Evolutionary conservation across 2,888 invertebrate species (phyloP).

Genomic region (Rotaria magnacalcarata): DNA sequence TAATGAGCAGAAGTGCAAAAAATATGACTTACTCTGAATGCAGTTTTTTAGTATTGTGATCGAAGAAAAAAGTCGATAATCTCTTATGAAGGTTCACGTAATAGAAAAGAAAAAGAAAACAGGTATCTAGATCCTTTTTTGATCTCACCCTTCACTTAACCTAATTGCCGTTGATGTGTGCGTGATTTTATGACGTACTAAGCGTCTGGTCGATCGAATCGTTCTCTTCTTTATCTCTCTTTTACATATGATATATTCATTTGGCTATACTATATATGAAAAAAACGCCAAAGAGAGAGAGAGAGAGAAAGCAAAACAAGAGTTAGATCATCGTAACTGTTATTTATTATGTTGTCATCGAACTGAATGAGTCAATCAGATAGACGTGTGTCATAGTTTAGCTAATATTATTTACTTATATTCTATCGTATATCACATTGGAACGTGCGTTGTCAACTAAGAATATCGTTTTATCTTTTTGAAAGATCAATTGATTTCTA

Average conservation of each 20-base stretch:
- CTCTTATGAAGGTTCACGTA: neutral
- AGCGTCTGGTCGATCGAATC: neutral
- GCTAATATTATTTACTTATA: neutral
- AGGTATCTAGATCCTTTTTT: neutral
- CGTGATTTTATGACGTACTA: neutral
- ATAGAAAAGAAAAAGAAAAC: neutral
- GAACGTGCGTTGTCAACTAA: neutral
- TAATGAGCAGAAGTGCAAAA: too few species aligned
- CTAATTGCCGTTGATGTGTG: neutral
- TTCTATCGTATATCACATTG: neutral
- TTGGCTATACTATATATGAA: neutral
- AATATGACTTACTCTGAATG: neutral
- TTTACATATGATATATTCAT: neutral
- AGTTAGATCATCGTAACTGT: neutral
- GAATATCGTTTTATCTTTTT: neutral
- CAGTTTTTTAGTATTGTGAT: neutral
- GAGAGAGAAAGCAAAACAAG: neutral
- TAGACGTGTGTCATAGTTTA: neutral
- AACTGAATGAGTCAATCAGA: neutral
- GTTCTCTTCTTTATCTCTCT: neutral
- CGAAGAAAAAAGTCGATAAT: neutral
- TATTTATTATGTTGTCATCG: neutral
- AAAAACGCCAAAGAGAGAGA: neutral
- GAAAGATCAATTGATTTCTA: too few species aligned
- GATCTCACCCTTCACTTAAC: slow-evolving; percentile 10